Base-by-base conservation (phyloP, 2,113 vertebrate species). In the Corythaixoides concolor region DNA sequence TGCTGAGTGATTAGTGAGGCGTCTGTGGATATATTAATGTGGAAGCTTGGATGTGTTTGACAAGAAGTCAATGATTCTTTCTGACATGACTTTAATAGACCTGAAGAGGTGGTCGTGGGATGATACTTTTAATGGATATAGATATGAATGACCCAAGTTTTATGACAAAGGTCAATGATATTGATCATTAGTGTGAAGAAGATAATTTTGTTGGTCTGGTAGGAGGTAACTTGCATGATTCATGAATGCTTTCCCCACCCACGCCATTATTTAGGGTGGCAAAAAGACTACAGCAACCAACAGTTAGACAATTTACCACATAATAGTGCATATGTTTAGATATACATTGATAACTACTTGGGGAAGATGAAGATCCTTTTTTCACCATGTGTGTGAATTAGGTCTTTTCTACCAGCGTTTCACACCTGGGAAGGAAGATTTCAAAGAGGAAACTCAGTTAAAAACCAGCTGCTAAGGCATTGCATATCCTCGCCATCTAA, bases 41-140 rank as follows among this genome's bases (percentile, higher is more conserved):
- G 68, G 92, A 97, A 98, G 95, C 70, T 80, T 96, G 95, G 89
- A 96, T 96, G 62, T 96, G 80, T 97, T 97, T 98, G 97, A 98
- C 97, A 98, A 97, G 96, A 98, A 98, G 97, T 98, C 97, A 97
- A 96, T 98, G 96, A 97, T 97, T 98, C 96, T 97, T 98, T 97
- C 96, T 98, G 97, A 97, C 95, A 91, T 49, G 75, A 98, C 96
- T 97, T 98, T 97, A 98, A 98, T 97, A 96, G 96, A 97, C 95
- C 72, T 32, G 22, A 97, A 97, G 88, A 98, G 94, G 94, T 98
- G 95, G 96, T 97, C 56, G 85, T 97, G 97, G 97, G 97, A 97
- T 97, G 97, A 94, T 98, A 90, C 75, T 88, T 97, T 89, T 98
- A 97, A 97, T 96, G 77, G 88, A 94, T 97, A 97, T 91, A 98